Base-by-base conservation (phyloP, 2,113 vertebrate species). In the Zootoca vivipara region DNA sequence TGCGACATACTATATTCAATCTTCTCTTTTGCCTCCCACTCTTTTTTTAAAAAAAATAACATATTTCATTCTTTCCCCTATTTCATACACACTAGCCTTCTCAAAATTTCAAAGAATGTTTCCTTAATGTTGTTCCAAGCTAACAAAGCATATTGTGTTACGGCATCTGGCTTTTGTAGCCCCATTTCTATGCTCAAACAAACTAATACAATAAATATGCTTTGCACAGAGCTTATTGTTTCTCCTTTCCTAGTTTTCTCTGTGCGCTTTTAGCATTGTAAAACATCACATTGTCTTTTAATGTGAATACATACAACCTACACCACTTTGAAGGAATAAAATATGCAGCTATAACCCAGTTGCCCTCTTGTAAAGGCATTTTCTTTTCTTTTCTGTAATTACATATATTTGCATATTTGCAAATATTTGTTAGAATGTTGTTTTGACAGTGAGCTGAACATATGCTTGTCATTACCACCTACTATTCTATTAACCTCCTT, bases 191-290 rank as follows among this genome's bases (percentile, higher is more conserved):
- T 78, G 26, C 38, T 89, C n/a, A 69, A 67, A 40, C n/a, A 65
- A 56, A n/a, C 10, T 30, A 38, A 42, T 52, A 1, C 1, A 22
- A 52, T 1, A 83, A 9, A 86, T 67, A 81, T 8, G 56, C 28
- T 77, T 89, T 77, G 46, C 82, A 24, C 1, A 70, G 82, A 88
- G 18, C 82, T 65, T 83, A 58, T 86, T 82, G 86, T 86, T 88
- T 2, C 2, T 24, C 83, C 9, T 3, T 91, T 40, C 26, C n/a
- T 12, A 13, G 5, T 8, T 30, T 75, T 85, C 3, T 72, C 26
- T 83, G 22, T 20, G 30, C 0, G 72, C 12, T 78, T 88, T 90
- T 70, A 70, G 83, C 46, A 67, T 64, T 26, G 15, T 73, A 52
- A 42, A 80, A 65, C 22, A 78, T 33, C 42, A 18, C 62, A 40